Percentiles rank a stretch among this genome's conserved stretches.
Conservation (phyloP, 2,797 vertebrate species). For the Paramormyrops hopkinsi region DNA sequence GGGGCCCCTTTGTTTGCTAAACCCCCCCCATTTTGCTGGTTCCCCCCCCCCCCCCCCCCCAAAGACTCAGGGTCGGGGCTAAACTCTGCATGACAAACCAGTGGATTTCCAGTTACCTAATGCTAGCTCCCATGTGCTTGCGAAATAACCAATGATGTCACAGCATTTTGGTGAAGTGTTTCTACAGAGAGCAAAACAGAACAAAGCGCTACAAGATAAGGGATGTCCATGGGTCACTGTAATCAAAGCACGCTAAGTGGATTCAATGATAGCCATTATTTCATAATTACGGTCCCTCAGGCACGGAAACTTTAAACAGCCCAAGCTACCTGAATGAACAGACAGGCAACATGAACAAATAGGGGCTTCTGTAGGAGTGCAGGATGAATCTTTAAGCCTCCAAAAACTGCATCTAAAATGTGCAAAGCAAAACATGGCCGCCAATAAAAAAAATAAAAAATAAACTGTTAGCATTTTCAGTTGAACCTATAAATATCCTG, state of each 20-base stretch:
- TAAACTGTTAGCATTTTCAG: not conserved
- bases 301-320: not conserved
- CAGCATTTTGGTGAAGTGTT: not conserved
- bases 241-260: not conserved
- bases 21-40: too few relatives aligned
- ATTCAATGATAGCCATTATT: not conserved
- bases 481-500: not conserved
- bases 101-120: not conserved
- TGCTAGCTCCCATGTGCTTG: not conserved
- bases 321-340: not conserved
- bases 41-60: too few relatives aligned
- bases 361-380: not conserved
- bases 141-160: not conserved
- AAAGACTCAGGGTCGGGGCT: not conserved
- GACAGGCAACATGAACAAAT: not conserved
- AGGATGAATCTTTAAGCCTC: not conserved
- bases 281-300: not conserved
- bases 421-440: not conserved
- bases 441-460: not conserved
- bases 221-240: not conserved
- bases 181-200: not conserved
- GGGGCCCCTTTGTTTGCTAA: too few relatives aligned
- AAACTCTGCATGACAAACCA: not conserved
- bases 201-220: not conserved
- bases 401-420: not conserved